A percentile compares a stretch with the other conserved stretches of the same genome.
Evolutionary conservation across 2,797 vertebrate species (phyloP).

Genomic region (Muscicapa comitata): DNA sequence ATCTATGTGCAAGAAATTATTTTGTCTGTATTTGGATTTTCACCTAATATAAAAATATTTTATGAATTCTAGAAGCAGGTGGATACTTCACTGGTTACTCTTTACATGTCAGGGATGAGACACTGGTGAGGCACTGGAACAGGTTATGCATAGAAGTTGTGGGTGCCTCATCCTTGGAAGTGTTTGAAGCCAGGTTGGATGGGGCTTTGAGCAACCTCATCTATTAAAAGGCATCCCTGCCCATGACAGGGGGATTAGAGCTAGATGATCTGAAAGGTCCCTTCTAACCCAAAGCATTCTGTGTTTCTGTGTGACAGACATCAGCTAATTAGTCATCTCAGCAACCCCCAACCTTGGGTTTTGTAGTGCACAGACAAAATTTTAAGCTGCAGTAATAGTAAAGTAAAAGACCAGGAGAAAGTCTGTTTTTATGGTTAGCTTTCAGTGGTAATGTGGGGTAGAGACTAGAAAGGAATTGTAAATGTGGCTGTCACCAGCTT

Average conservation of each 20-base stretch:
- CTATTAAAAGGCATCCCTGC: not conserved
- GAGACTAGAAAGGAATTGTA: not conserved
- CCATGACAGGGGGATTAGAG: accelerated
- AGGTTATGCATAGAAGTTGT: not conserved
- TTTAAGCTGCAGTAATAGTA: not conserved
- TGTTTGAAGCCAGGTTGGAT: not conserved
- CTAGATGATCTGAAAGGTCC: not conserved
- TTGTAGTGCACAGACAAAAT: not conserved
- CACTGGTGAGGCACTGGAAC: not conserved
- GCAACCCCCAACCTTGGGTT: not conserved
- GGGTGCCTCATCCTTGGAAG: not conserved
- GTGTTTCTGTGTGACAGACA: not conserved
- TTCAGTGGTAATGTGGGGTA: not conserved
- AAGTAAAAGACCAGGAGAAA: not conserved
- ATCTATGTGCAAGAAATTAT: not conserved
- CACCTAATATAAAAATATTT: not conserved
- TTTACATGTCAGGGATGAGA: not conserved
- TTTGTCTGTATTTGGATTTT: not conserved
- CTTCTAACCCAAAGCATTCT: not conserved
- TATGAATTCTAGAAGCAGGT: not conserved
- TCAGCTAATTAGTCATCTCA: not conserved
- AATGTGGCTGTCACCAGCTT: not conserved
- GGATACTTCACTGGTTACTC: not conserved
- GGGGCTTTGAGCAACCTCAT: not conserved
- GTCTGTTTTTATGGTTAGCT: not conserved